Base-by-base conservation (phyloP, 2,113 vertebrate genomes). In the Excalfactoria chinensis region DNA sequence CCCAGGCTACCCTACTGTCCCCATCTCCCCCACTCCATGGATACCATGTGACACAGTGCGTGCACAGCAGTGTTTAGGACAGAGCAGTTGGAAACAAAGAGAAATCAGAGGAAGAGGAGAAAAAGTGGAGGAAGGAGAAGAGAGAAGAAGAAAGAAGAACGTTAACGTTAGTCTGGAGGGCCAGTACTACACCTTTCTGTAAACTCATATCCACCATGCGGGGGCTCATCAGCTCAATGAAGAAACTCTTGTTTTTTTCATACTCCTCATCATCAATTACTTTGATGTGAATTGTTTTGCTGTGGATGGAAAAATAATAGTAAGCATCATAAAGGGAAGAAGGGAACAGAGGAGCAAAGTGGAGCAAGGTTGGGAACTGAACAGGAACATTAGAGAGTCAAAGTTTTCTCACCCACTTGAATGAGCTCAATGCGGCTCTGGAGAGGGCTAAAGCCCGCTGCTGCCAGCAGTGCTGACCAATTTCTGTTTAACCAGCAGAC, bases 241-340 rank as follows among this genome's bases (percentile, higher is more conserved):
- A 97, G 98, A 98, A 98, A 98, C 96, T 98, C 98, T 98, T 98
- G 98, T 95, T 98, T 98, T 98, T 98, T 94, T 98, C 97, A 98
- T 98, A 98, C 63, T 97, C 97, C 97, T 98, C 98, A 98, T 98
- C 98, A 98, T 98, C 98, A 98, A 98, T 98, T 98, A 98, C 97
- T 97, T 98, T 98, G 98, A 98, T 97, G 97, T 98, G 97, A 98
- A 98, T 88, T 97, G 97, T 97, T 98, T 98, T 98, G 98, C 98
- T 98, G 98, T 97, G 97, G 95, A 98, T 15, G 97, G 97, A 98
- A 98, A 98, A 97, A 98, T 97, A 98, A 96, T 97, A 53, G 51
- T 53, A 98, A 97, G 95, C 95, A 96, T 98, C 97, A 98, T 97
- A 98, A 97, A 93, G 89, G 56, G 92, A 75, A 95, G 84, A 96